Percentiles rank a stretch among this genome's conserved stretches.
Conservation (phyloP, 2,113 vertebrate genomes). For the Menidia beryllina region DNA sequence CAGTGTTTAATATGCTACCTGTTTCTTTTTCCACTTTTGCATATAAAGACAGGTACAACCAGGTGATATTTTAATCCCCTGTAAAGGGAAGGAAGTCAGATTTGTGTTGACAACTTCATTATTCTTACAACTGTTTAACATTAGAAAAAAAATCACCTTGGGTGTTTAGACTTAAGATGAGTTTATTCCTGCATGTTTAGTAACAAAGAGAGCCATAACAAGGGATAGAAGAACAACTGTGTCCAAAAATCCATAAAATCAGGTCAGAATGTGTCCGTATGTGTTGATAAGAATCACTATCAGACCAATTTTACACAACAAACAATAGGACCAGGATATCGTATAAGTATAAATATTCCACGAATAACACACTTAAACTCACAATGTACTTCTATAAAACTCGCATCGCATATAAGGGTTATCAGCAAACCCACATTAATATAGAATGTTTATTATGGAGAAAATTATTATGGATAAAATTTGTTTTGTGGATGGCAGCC, state of each 20-base stretch:
- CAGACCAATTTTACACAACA: neutral
- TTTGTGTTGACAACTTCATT: too few species aligned
- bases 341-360: neutral
- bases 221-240: conserved; percentile 7
- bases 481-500: conserved; percentile 26
- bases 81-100: too few species aligned
- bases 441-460: neutral
- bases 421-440: neutral
- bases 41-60: too few species aligned
- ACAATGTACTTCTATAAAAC: neutral
- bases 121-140: too few species aligned
- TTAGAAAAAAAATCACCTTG: too few species aligned
- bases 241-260: neutral
- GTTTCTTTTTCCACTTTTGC: too few species aligned
- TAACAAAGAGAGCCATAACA: conserved; percentile 1
- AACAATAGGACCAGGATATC: neutral
- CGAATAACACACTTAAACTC: neutral
- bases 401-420: neutral
- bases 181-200: neutral
- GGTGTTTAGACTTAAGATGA: neutral
- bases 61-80: too few species aligned
- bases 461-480: conserved; percentile 21
- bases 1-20: too few species aligned
- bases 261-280: neutral
- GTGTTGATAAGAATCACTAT: neutral